Evolutionary conservation across 2,113 vertebrate genomes (phyloP), one percentile per base, ranked within the genome.

Genomic region (Nymphicus hollandicus): DNA sequence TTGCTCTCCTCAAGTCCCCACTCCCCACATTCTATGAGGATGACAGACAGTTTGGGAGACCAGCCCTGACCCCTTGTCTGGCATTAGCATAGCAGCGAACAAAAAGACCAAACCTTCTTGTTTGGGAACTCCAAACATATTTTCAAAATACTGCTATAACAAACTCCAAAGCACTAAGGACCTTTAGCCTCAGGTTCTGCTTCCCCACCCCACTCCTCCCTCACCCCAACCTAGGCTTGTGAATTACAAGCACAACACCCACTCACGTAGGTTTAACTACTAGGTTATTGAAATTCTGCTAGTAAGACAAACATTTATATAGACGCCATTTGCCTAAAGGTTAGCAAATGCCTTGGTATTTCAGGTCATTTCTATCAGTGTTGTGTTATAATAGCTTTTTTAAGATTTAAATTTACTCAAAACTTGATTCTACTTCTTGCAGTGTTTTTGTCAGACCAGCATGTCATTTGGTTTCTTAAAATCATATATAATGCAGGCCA

Each of bases 91-190:
- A 29, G 76, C 74, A 85, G 61, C 5, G 17, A 88, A 80, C 27
- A 83, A 83, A 74, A 96, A 96, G 90, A 94, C 19, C 5, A 55
- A 96, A 82, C 41, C 15, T 73, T 74, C 50, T 81, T 37, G 14
- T 79, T 63, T 73, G 74, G 81, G 68, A 97, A 96, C 89, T 95
- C 93, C 93, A 79, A 87, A 29, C 1, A 39, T 91, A 76, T 91
- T 95, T 91, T 97, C 71, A 92, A 87, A 95, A 94, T 20, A 22
- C 9, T 25, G 49, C 50, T 97, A 76, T 91, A 94, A 50, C 6
- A 50, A 80, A 71, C 61, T 92, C 58, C 27, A 76, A 86, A 53
- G 29, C 24, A 66, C 23, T 79, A 65, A 39, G 12, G 52, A 17
- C 31, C 15, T 74, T 65, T 15, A 78, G 39, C 27, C 28, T 90